A percentile compares a stretch with the other conserved stretches of the same genome.
Evolutionary conservation across 2,113 vertebrate genomes (phyloP).

Genomic region (Melanocharis versteri): DNA sequence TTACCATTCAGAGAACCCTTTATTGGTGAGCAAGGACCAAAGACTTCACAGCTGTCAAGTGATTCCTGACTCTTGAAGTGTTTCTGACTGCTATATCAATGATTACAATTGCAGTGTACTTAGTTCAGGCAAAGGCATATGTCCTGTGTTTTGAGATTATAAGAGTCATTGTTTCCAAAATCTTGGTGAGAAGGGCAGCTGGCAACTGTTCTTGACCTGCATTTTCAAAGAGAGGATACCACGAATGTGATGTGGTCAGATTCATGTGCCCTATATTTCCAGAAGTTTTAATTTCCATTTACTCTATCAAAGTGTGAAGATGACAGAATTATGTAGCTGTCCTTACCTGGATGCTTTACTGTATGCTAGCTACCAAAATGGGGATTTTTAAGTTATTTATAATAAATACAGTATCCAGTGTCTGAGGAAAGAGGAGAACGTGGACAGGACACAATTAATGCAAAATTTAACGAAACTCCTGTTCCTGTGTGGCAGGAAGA

Average conservation of each 20-base stretch:
- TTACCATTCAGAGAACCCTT: background rate
- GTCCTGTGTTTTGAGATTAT: background rate
- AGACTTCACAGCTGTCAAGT: background rate
- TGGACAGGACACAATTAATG: background rate
- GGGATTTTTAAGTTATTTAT: background rate
- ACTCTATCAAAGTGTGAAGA: background rate
- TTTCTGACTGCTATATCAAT: background rate
- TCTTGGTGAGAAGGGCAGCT: background rate
- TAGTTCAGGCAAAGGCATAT: background rate
- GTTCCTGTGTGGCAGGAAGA: background rate
- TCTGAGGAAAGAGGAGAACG: background rate
- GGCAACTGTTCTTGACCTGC: background rate
- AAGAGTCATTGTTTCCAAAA: background rate
- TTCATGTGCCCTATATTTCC: background rate
- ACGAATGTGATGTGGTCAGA: background rate
- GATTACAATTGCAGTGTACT: background rate
- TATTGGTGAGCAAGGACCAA: background rate
- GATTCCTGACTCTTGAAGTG: background rate
- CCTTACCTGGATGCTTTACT: background rate
- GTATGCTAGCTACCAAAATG: background rate
- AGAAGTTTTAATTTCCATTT: background rate
- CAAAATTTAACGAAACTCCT: background rate
- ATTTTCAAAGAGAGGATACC: background rate
- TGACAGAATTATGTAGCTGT: background rate
- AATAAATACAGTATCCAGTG: background rate